phyloP scores from a whole-genome alignment of 2,113 vertebrate genomes.

The Hucho hucho region DNA sequence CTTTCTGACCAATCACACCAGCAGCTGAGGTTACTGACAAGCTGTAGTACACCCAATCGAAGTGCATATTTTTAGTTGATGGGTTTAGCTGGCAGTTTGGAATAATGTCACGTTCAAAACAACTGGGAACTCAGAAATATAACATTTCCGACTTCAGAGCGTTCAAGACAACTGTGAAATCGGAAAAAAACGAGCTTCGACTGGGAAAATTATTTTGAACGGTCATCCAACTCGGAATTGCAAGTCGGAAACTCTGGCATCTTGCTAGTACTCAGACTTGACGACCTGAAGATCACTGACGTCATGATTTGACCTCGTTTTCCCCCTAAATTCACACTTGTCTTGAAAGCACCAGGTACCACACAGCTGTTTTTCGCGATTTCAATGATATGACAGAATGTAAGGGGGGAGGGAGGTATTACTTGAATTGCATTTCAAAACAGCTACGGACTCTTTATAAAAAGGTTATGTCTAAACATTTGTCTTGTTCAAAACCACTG shows the following conservation, averaged over 20 bases:
- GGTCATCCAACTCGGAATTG: too few species aligned
- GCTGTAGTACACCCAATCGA: conserved; percentile 50
- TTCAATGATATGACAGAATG: conserved; percentile 38
- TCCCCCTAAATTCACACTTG: too few species aligned
- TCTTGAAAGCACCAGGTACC: conserved; percentile 11
- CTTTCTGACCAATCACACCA: conserved; percentile 59
- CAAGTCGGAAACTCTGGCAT: too few species aligned
- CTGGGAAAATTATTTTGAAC: too few species aligned
- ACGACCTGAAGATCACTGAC: too few species aligned
- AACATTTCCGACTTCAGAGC: too few species aligned
- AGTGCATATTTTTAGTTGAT: not conserved
- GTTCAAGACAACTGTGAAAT: too few species aligned
- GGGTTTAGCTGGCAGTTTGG: conserved; percentile 41
- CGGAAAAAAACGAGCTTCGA: too few species aligned
- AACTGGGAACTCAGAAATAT: too few species aligned
- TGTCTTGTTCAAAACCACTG: too few species aligned
- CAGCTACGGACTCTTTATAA: not conserved
- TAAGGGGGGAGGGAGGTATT: conserved; percentile 8
- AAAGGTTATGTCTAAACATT: not conserved
- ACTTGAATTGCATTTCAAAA: conserved; percentile 7
- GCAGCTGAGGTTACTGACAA: conserved; percentile 25
- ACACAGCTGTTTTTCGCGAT: conserved; percentile 64
- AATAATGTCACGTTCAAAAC: conserved; percentile 44
- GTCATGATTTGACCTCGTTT: too few species aligned
- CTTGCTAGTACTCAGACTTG: too few species aligned